Conservation (phyloP, 2,888 invertebrate genomes). For the Pterostichus niger region DNA sequence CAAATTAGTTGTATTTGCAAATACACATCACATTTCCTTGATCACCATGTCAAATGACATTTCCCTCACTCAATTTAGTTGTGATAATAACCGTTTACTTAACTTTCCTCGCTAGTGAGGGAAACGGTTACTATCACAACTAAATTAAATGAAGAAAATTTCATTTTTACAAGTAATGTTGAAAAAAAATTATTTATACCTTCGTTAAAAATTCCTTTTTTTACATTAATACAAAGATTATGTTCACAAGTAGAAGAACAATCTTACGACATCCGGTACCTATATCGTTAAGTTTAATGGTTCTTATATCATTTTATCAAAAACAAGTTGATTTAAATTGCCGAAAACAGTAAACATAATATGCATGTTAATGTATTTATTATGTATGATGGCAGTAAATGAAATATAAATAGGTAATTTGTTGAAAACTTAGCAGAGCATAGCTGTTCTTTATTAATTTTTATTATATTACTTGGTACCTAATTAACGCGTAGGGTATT, state of each 20-base stretch:
- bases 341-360: background rate
- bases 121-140: too few species aligned
- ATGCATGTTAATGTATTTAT: slow-evolving; percentile 9
- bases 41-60: too few species aligned
- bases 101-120: too few species aligned
- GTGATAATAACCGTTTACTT: too few species aligned
- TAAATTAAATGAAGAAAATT: too few species aligned
- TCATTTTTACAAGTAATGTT: too few species aligned
- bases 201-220: background rate
- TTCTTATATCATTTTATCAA: slow-evolving; percentile 6
- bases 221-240: background rate
- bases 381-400: slow-evolving; percentile 18
- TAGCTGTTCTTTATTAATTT: slow-evolving; percentile 51
- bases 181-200: background rate
- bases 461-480: slow-evolving; percentile 42
- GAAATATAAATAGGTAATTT: slow-evolving; percentile 54
- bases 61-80: too few species aligned
- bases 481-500: slow-evolving; percentile 41
- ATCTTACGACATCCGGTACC: slow-evolving; percentile 4
- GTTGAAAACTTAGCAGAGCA: slow-evolving; percentile 12
- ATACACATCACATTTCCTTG: too few species aligned
- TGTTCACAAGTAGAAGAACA: slow-evolving; percentile 14
- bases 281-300: background rate
- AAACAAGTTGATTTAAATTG: slow-evolving; percentile 13
- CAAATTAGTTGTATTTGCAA: too few species aligned